Evolutionary conservation across 2,113 vertebrate species (phyloP), one percentile per base, ranked within the genome.

Genomic region (Pipra filicauda): DNA sequence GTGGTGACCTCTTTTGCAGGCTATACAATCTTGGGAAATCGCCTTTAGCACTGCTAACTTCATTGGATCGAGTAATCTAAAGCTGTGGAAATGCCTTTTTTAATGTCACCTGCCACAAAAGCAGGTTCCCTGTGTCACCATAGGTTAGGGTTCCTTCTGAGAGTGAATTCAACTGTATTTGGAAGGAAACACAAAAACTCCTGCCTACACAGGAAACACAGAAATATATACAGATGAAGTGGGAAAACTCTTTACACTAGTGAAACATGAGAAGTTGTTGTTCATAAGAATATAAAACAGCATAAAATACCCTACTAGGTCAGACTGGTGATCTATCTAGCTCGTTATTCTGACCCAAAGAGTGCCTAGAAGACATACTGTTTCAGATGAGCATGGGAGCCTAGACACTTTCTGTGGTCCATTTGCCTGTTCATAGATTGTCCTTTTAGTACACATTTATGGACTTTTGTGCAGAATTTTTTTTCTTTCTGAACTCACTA

Each of bases 201-300:
- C 49, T 82, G 27, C 33, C 30, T 41, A 4, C 0, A 0, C 28
- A 37, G 35, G 31, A 74, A 51, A 57, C 15, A n/a, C 3, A 1
- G 37, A 91, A 75, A 64, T 28, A 58, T 11, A 43, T 22, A 62
- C 6, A 75, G 30, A 35, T 19, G 10, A 5, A 59, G n/a, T 77
- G 10, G 21, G 33, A 76, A 66, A 66, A 5, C 4, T 14, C 30
- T 72, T 88, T 51, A 59, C 13, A 46, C 62, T 11, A 72, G 31
- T 69, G 27, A 76, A 13, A 91, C 21, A 20, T 51, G 39, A 86
- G 64, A 67, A 86, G 23, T 12, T 82, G 23, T 12, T 82, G 22
- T 48, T 59, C 1, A 0, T 57, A 52, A 78, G 62, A 88, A 31
- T 46, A 33, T 37, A 28, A 51, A 75, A 5, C 17, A 65, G 15